A percentile compares a stretch with the other conserved stretches of the same genome.
Evolutionary conservation across 1,140 invertebrate genomes (phyloP).

Genomic region (Drosophila repleta): DNA sequence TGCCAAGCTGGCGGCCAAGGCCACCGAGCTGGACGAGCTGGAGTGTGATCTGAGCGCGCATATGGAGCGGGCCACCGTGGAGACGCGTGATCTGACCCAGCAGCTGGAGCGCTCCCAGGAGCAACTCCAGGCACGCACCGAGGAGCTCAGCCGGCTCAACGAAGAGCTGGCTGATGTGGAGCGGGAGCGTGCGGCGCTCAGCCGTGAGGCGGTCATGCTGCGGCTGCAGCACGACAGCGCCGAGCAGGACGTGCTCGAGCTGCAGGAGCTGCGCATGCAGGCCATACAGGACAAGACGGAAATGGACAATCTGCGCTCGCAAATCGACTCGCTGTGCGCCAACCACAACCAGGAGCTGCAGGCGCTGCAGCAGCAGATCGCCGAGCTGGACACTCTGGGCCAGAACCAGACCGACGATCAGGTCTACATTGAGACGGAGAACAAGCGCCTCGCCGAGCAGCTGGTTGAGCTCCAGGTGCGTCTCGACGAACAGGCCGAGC

Average conservation of each 20-base stretch:
- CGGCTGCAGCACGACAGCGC: slow-evolving; percentile 79
- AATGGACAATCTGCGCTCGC: slow-evolving; percentile 75
- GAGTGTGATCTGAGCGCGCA: slow-evolving; percentile 87
- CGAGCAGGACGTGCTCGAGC: slow-evolving; percentile 74
- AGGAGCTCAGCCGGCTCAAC: slow-evolving; percentile 84
- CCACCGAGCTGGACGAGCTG: slow-evolving; percentile 86
- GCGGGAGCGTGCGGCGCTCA: slow-evolving; percentile 56
- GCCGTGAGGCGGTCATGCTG: slow-evolving; percentile 68
- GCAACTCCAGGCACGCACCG: slow-evolving; percentile 84
- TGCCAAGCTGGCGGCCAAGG: slow-evolving; percentile 84
- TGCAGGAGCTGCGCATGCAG: slow-evolving; percentile 82
- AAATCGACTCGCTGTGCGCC: slow-evolving; percentile 69
- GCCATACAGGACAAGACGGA: slow-evolving; percentile 79
- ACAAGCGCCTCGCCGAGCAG: slow-evolving; percentile 73
- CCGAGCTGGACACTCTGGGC: slow-evolving; percentile 75
- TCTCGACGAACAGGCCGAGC: slow-evolving; percentile 68
- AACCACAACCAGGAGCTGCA: slow-evolving; percentile 77
- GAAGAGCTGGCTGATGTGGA: slow-evolving; percentile 79
- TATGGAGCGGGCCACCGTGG: slow-evolving; percentile 85
- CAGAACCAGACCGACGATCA: slow-evolving; percentile 83
- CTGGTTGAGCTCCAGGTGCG: slow-evolving; percentile 72
- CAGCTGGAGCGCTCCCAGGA: slow-evolving; percentile 84
- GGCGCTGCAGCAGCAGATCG: slow-evolving; percentile 69
- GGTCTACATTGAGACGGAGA: slow-evolving; percentile 81
- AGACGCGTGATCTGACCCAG: slow-evolving; percentile 84